A percentile compares a stretch with the other conserved stretches of the same genome.
These are phyloP conservation scores for Sitta carolinensis DNA, from an alignment of 2,797 vertebrate species.

Conservation along the genomic window DNA sequence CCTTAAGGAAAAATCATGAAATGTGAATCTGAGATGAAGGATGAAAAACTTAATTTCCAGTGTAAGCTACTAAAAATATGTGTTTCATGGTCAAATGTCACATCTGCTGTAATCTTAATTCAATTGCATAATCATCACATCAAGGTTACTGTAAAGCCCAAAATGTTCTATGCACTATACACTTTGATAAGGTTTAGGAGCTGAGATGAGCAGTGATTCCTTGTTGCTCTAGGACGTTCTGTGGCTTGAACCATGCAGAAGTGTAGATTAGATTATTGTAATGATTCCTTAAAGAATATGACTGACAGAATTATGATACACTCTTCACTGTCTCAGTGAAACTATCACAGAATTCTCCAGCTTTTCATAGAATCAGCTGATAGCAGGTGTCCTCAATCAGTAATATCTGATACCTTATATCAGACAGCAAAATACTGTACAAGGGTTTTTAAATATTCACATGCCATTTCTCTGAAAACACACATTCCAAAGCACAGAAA, in stretches of 20 bases:
- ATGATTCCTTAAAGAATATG: background rate
- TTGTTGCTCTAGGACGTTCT: background rate
- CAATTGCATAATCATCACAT: background rate
- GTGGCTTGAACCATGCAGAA: background rate
- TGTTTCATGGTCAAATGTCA: background rate
- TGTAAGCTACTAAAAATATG: background rate
- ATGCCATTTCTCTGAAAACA: background rate
- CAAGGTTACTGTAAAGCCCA: background rate
- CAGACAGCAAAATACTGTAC: background rate
- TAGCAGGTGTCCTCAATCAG: background rate
- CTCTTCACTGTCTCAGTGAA: background rate
- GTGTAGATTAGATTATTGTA: background rate
- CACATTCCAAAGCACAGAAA: background rate
- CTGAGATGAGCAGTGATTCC: background rate
- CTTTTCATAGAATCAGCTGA: background rate
- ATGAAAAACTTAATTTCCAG: background rate
- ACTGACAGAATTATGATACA: background rate
- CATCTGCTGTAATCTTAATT: background rate
- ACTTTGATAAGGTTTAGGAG: background rate
- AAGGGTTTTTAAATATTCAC: background rate
- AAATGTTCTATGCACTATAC: background rate
- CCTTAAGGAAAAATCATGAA: background rate
- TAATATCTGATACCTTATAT: background rate
- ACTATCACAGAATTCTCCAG: background rate
- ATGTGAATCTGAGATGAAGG: background rate